Conservation (phyloP, 2,113 vertebrate species). For the Chunga burmeisteri region DNA sequence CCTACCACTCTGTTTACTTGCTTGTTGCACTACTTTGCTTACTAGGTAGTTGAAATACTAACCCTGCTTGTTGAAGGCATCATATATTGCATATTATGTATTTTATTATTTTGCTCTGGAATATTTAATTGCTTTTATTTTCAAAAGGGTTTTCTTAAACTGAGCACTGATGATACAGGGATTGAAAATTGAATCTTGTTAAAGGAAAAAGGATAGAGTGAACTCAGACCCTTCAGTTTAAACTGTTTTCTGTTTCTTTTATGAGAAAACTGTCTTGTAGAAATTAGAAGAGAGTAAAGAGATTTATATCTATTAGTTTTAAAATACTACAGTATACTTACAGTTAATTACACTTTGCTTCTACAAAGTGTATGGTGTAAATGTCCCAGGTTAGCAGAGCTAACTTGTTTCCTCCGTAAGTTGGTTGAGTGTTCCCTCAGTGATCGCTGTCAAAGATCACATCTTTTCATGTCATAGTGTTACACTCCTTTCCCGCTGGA, state of each 20-base stretch:
- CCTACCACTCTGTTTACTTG: not conserved
- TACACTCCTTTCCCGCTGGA: not conserved
- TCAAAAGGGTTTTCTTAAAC: not conserved
- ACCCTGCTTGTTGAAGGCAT: not conserved
- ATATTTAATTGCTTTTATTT: not conserved
- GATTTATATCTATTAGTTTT: not conserved
- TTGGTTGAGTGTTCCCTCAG: not conserved
- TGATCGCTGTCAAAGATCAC: not conserved
- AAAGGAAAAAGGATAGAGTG: not conserved
- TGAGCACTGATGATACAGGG: not conserved
- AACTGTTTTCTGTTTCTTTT: not conserved
- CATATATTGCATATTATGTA: not conserved
- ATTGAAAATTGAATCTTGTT: not conserved
- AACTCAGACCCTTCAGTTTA: not conserved
- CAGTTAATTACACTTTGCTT: not conserved
- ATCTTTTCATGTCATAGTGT: no score
- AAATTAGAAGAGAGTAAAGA: not conserved
- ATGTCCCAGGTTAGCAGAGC: not conserved
- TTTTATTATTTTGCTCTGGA: not conserved
- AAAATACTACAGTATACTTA: not conserved
- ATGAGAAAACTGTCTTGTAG: not conserved
- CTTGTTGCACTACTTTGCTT: not conserved
- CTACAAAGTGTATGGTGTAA: fast-evolving
- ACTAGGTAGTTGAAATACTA: not conserved
- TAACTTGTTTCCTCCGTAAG: not conserved